Percentiles rank a stretch among this genome's conserved stretches.
Conservation (phyloP, 2,797 vertebrate species). For the Dendrocincla tyrannina region DNA sequence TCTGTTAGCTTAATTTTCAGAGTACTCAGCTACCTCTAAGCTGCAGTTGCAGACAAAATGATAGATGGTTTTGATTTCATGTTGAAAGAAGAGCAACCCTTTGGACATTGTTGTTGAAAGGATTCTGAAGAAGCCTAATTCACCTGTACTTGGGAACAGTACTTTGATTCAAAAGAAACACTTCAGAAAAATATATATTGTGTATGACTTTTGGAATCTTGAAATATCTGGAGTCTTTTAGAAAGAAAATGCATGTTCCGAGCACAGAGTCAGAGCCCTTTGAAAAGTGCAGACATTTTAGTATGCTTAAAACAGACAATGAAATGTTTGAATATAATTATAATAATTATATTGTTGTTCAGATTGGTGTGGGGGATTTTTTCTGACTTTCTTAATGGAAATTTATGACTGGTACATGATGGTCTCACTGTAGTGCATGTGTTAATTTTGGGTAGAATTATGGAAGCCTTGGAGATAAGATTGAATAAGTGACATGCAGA, state of each 20-base stretch:
- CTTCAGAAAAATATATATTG: not conserved
- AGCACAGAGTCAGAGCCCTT: not conserved
- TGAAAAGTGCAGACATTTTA: not conserved
- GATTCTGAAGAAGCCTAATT: not conserved
- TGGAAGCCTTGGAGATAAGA: not conserved
- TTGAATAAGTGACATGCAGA: not conserved
- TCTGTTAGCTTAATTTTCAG: conserved; percentile 3
- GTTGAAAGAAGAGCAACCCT: not conserved
- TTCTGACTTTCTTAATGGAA: not conserved
- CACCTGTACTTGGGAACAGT: not conserved
- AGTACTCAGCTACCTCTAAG: not conserved
- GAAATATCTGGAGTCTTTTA: not conserved
- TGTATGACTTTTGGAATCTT: not conserved
- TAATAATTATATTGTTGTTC: not conserved
- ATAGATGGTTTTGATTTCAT: not conserved
- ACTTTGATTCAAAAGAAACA: not conserved
- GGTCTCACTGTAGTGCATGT: not conserved
- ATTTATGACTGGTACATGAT: not conserved
- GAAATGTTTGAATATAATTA: not conserved
- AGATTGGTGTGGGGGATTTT: fast-evolving
- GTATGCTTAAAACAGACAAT: not conserved
- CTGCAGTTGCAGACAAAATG: not conserved
- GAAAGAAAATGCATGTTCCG: not conserved
- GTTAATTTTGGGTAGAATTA: not conserved
- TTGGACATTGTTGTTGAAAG: not conserved